Evolutionary conservation across 2,113 vertebrate species (phyloP), one percentile per base, ranked within the genome.

Genomic region (Neoarius graeffei): DNA sequence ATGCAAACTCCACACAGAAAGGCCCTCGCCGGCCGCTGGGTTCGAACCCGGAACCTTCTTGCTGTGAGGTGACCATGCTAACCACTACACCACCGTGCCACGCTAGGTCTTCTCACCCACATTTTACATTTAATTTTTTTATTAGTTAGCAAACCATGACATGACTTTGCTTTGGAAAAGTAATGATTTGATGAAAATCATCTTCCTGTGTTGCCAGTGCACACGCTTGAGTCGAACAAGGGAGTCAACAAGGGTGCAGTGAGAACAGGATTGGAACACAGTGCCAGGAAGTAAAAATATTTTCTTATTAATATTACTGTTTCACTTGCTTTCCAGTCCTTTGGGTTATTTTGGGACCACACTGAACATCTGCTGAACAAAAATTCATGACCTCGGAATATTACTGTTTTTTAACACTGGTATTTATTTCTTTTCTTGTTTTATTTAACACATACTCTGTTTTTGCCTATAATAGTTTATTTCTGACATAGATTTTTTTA

Each of bases 291-390:
- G 77, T 3, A 30, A 30, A 30, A 30, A 23, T 59, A 13, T 82
- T 62, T 82, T 82, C 57, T 82, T 82, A 62, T 48, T 81, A 42
- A 10, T 35, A 35, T 64, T 11, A 56, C 67, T 66, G 74, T 35
- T 80, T 54, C n/a, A 81, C 54, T 59, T 59, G n/a, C 57, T 82
- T 62, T 82, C 57, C 56, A 81, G 17, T 60, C 13, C 56, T 25
- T 74, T n/a, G 15, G 67, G 50, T 82, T 81, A 81, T 30, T 52
- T 25, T 30, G 62, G 86, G 86, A 89, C 88, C 86, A 87, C 86
- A 85, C 50, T 76, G 57, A 87, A 87, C 19, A 69, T 84, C 81
- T 86, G 77, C 62, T 86, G 69, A 85, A 85, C 42, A 23, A 81
- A 83, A 74, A 67, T 27, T 30, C 35, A 7, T 59, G 9, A 57